These are phyloP conservation scores for Cherax destructor DNA, from an alignment of 1,140 invertebrate genomes.

Conservation along the genomic window DNA sequence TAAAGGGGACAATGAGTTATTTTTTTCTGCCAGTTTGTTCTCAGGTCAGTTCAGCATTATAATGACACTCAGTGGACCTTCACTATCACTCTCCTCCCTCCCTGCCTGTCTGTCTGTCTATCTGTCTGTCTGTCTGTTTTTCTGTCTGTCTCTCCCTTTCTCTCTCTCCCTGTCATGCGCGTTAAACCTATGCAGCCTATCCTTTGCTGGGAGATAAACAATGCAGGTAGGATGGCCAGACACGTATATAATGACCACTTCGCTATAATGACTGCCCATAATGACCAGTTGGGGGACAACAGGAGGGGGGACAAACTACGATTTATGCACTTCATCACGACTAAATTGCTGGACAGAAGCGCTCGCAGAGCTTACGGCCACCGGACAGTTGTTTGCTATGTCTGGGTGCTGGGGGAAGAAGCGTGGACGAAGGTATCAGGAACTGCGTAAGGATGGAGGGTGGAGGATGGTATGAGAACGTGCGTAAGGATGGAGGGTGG, in stretches of 20 bases:
- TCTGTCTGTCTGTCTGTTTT: background rate
- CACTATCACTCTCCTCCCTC: slow-evolving; percentile 14
- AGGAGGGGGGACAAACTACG: slow-evolving; percentile 41
- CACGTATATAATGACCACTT: slow-evolving; percentile 62
- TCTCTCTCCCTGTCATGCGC: background rate
- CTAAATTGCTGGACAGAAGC: slow-evolving; percentile 27
- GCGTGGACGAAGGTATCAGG: no score
- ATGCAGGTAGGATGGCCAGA: slow-evolving; percentile 25
- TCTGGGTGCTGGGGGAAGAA: background rate
- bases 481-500: no score
- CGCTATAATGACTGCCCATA: slow-evolving; percentile 52
- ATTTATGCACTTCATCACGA: slow-evolving; percentile 60
- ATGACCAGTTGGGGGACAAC: slow-evolving; percentile 46
- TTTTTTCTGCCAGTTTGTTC: background rate
- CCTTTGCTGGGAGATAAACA: slow-evolving; percentile 47
- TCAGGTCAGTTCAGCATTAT: no score
- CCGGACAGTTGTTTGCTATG: background rate
- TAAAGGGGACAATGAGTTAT: background rate
- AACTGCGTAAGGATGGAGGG: no score
- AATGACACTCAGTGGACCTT: no score
- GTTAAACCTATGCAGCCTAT: background rate
- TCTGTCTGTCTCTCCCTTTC: background rate
- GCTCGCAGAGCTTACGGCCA: background rate
- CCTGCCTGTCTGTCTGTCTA: background rate
- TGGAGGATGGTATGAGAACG: no score